Percentiles rank a stretch among this genome's conserved stretches.
These are phyloP conservation scores for Agelas oroides DNA, from an alignment of 37 sponge, comb jelly and placozoan species.

Conservation along the genomic window DNA sequence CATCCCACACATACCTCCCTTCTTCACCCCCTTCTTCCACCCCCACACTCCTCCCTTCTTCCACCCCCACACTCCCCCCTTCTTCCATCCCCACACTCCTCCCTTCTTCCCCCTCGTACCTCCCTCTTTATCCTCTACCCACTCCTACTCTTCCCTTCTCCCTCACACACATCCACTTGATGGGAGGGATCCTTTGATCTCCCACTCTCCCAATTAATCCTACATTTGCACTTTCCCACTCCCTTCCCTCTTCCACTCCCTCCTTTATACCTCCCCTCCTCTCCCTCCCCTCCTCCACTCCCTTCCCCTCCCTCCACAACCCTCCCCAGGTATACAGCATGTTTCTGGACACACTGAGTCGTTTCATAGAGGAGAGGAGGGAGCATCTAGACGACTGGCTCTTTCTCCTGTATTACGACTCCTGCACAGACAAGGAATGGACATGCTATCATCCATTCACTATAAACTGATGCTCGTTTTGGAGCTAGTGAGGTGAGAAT, in stretches of 20 bases:
- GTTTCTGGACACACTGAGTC: slow-evolving; percentile 74
- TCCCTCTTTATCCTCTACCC: background rate
- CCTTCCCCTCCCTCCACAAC: background rate
- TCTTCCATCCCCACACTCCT: background rate
- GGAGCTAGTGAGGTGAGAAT: slow-evolving; percentile 68
- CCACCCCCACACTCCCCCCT: background rate
- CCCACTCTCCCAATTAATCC: too few species aligned
- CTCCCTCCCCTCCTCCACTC: background rate
- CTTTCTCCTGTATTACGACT: slow-evolving; percentile 70
- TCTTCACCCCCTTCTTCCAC: background rate
- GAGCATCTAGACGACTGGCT: slow-evolving; percentile 83
- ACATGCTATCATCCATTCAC: slow-evolving; percentile 73
- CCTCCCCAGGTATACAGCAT: slow-evolving; percentile 65
- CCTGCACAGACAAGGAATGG: slow-evolving; percentile 74
- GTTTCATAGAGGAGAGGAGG: slow-evolving; percentile 62
- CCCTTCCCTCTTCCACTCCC: too few species aligned
- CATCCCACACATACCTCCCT: background rate
- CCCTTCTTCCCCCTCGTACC: background rate
- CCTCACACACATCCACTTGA: too few species aligned
- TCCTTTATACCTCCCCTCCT: too few species aligned
- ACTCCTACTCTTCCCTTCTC: background rate
- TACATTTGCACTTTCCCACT: too few species aligned
- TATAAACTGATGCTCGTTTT: slow-evolving; percentile 64
- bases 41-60: background rate
- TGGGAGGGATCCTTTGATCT: too few species aligned